phyloP scores from a whole-genome alignment of 2,113 vertebrate genomes.

The Chitala chitala region DNA sequence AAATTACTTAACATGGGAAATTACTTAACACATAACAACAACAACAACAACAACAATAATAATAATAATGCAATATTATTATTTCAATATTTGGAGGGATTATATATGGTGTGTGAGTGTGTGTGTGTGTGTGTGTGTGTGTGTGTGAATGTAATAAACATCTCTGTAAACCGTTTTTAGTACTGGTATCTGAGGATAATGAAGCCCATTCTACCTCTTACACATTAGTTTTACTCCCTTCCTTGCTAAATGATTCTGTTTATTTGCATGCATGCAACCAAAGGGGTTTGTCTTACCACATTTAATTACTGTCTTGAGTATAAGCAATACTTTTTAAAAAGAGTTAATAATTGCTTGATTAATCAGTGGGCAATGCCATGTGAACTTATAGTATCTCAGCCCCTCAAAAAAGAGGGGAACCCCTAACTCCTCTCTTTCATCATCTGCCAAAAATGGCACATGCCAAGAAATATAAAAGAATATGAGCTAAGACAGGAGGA shows the following conservation, averaged over 20 bases:
- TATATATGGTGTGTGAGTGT: too few relatives aligned
- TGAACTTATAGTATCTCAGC: slow-evolving; percentile 10
- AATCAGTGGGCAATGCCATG: not conserved
- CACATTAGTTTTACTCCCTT: too few relatives aligned
- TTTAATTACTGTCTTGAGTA: not conserved
- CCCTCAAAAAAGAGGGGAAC: slow-evolving; percentile 31
- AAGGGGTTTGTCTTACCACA: slow-evolving; percentile 4
- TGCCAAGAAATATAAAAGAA: slow-evolving; percentile 2
- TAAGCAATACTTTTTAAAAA: not conserved
- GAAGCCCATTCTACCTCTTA: not conserved
- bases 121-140: too few relatives aligned
- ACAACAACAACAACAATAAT: too few relatives aligned
- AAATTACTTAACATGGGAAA: too few relatives aligned
- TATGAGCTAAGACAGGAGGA: not conserved
- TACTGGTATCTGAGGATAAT: not conserved
- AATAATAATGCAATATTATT: too few relatives aligned
- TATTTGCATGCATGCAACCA: not conserved
- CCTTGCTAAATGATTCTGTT: not conserved
- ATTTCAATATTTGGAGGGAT: too few relatives aligned
- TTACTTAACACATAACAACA: too few relatives aligned
- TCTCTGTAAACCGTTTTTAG: not conserved
- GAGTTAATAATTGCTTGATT: not conserved
- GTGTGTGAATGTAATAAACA: not conserved
- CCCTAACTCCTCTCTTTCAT: slow-evolving; percentile 40
- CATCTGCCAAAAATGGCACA: slow-evolving; percentile 41